Conservation (phyloP, 2,888 invertebrate species). For the Drosophila emarginata region DNA sequence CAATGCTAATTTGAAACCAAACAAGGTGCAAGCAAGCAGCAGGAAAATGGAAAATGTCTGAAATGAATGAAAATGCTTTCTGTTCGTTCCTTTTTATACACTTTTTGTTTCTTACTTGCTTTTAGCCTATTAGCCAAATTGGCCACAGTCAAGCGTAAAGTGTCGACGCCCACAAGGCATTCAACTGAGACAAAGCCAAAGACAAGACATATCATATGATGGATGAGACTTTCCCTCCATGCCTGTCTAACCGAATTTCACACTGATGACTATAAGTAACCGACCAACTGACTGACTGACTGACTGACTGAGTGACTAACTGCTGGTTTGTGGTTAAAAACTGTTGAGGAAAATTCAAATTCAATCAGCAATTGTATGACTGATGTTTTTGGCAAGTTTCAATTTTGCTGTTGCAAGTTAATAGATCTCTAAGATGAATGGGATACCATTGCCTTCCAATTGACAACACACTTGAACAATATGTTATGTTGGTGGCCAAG, state of each 20-base stretch:
- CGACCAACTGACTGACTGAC: conserved; percentile 1
- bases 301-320: background rate
- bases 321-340: background rate
- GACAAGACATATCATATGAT: conserved; percentile 22
- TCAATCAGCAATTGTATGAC: conserved; percentile 44
- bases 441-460: background rate
- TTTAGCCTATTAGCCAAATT: conserved; percentile 62
- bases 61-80: background rate
- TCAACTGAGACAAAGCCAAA: background rate
- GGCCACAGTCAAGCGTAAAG: conserved; percentile 53
- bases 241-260: too few species aligned
- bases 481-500: background rate
- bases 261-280: too few species aligned
- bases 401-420: conserved; percentile 11
- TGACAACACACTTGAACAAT: background rate
- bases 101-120: background rate
- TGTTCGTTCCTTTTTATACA: background rate
- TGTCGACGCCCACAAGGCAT: conserved; percentile 41
- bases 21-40: conserved; percentile 27
- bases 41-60: background rate
- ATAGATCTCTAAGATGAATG: conserved; percentile 21
- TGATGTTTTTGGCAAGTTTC: conserved; percentile 24
- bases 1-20: conserved; percentile 71
- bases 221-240: conserved; percentile 20
- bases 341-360: conserved; percentile 27